Evolutionary conservation across 30 jellyfish, hydroid and myxozoan genomes (phyloP), one percentile per base, ranked within the genome.

Genomic region (Aurelia aurita): DNA sequence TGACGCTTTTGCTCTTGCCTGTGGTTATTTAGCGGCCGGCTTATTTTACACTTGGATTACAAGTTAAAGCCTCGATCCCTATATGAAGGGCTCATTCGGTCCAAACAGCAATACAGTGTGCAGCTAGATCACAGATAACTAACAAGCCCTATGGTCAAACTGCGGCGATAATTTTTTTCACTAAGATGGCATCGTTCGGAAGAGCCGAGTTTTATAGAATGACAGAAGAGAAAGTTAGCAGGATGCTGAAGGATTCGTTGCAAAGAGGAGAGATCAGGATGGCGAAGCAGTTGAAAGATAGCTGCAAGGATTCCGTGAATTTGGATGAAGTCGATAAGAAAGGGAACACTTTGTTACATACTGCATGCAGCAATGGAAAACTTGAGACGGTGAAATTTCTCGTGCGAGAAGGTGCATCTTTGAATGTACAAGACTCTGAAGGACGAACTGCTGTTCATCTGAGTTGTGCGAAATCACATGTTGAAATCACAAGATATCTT

Each of bases 401-500:
- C 5, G 75, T 88, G 1, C 51, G 71, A 12, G 88, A 72, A 15
- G 96, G 96, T 27, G 92, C 92, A 11, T 59, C 58, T 46, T 18
- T 79, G 71, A 64, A 78, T 21, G 39, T 57, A 5, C 51, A 3
- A 22, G 86, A 88, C 64, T 61, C 82, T 4, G 23, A 28, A 10
- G 96, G 96, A 1, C 71, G 79, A 54, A 88, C 91, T 6, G 53
- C 80, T 55, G 62, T 88, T 51, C 96, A 88, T 58, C 29, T 80
- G 27, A 51, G 89, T 71, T 70, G 85, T 0, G 70, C 91, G 5
- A 67, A 44, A 25, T 61, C 83, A 5, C 65, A 88, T 32, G 73
- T 74, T 11, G 69, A 22, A 20, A 61, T 79, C 39, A 58, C 85
- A 12, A 35, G 71, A 58, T 88, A 64, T 47, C 79, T 88, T 15